These are phyloP conservation scores for Diabrotica balteata DNA, from an alignment of 2,888 invertebrate genomes.

Conservation along the genomic window DNA sequence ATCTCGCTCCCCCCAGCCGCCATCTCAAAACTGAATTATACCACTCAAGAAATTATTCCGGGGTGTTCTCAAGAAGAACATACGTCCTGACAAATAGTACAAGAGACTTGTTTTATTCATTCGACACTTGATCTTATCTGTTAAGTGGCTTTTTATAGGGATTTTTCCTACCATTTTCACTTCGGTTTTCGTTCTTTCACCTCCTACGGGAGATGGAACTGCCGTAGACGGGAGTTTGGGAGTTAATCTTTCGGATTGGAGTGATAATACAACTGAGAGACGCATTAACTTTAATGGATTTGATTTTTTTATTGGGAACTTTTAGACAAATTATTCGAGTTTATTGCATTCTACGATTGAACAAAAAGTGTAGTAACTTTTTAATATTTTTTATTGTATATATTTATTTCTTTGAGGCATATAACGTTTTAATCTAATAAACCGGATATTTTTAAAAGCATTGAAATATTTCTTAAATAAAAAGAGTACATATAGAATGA, in stretches of 20 bases:
- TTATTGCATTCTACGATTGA: no score
- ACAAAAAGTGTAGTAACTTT: no score
- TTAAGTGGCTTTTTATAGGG: conserved; percentile 46
- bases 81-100: conserved; percentile 42
- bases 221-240: conserved; percentile 8
- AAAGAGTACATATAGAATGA: no score
- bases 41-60: conserved; percentile 43
- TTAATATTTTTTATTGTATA: no score
- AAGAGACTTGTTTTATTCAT: conserved; percentile 45
- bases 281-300: conserved; percentile 10
- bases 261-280: conserved; percentile 9
- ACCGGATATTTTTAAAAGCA: no score
- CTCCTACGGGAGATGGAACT: conserved; percentile 9
- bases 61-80: conserved; percentile 42
- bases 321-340: conserved; percentile 5
- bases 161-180: conserved; percentile 38
- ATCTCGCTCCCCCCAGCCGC: conserved; percentile 28
- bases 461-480: no score
- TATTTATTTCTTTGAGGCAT: no score
- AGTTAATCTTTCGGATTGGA: conserved; percentile 22
- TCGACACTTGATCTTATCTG: conserved; percentile 49
- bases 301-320: background rate
- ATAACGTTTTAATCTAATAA: no score
- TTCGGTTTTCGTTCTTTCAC: conserved; percentile 29
- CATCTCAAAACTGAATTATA: conserved; percentile 36